Evolutionary conservation across 2,113 vertebrate genomes (phyloP), one percentile per base, ranked within the genome.

Genomic region (Dinomys branickii): DNA sequence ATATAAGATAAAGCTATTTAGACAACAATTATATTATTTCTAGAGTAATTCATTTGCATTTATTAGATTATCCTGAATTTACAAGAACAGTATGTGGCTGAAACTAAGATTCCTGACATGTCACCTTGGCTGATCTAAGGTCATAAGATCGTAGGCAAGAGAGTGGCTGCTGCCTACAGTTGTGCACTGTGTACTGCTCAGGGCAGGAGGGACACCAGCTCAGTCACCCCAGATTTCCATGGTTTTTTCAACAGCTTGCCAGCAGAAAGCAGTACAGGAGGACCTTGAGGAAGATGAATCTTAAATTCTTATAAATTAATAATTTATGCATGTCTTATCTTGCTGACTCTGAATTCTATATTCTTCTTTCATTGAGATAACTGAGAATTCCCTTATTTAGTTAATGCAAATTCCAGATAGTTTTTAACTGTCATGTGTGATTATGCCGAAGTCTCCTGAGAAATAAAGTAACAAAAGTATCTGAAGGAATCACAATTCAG

Each of bases 191-290:
- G 73, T 6, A 5, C 80, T 30, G 33, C 4, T 14, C 20, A 88
- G 26, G 0, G 5, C 30, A 83, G 17, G 20, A 38, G n/a, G 17
- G 10, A 17, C 75, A 3, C 35, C 12, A 38, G 63, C 26, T 83
- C 28, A 2, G 56, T 12, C 17, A 28, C 20, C 80, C 19, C 0
- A 65, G 22, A 71, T 8, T 52, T 38, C 30, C 1, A 7, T 5
- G 33, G 81, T 19, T 71, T 85, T 94, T 77, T 69, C 50, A 78
- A 33, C 4, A 14, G 33, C 2, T 56, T 71, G 20, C 94, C 97
- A 97, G 94, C 56, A 97, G 96, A 83, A 94, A 96, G 94, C 97
- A 97, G 92, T 50, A 59, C n/a, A 90, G 30, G 12, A 90, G 30
- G 12, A 90, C 77, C 94, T 61, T 11, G 38, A 83, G 41, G 54